These are phyloP conservation scores for Notospermus geniculatus DNA, from an alignment of 1,140 invertebrate species.

Conservation along the genomic window DNA sequence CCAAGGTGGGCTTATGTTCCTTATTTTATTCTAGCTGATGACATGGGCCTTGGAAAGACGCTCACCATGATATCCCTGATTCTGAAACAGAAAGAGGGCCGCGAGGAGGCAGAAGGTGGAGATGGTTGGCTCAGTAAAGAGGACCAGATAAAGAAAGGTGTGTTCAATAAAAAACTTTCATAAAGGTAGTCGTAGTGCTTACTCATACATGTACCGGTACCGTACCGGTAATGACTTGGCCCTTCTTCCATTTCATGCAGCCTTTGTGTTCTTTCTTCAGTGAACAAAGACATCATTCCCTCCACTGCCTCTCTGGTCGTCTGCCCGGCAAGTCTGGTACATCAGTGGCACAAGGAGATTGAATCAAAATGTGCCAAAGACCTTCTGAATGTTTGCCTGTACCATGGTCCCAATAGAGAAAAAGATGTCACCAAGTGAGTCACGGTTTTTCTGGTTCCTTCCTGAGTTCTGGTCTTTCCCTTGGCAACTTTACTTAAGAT, in stretches of 20 bases:
- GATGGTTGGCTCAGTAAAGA: constrained; percentile 36
- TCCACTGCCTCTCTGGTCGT: constrained; percentile 75
- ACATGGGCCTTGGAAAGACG: constrained; percentile 93
- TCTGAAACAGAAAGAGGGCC: constrained; percentile 52
- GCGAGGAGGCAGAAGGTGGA: constrained; percentile 41
- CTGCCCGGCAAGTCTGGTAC: constrained; percentile 73
- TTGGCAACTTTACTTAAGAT: too few species aligned
- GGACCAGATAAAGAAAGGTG: constrained; percentile 41
- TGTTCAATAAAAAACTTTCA: too few species aligned
- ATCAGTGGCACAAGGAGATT: constrained; percentile 86
- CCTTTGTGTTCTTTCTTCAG: constrained; percentile 31
- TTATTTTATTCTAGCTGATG: too few species aligned
- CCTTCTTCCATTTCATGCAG: too few species aligned
- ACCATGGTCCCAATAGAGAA: constrained; percentile 79
- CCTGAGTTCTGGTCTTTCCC: too few species aligned
- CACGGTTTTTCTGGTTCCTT: too few species aligned
- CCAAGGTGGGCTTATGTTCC: too few species aligned
- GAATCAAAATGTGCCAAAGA: constrained; percentile 63
- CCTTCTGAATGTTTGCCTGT: constrained; percentile 66
- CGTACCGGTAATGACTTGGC: too few species aligned
- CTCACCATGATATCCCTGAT: constrained; percentile 86
- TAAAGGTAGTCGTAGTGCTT: too few species aligned
- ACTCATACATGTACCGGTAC: too few species aligned
- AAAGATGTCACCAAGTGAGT: constrained; percentile 62
- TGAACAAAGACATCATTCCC: constrained; percentile 38